These are phyloP conservation scores for Cephalotes varians DNA, from an alignment of 2,888 invertebrate genomes.

Conservation along the genomic window DNA sequence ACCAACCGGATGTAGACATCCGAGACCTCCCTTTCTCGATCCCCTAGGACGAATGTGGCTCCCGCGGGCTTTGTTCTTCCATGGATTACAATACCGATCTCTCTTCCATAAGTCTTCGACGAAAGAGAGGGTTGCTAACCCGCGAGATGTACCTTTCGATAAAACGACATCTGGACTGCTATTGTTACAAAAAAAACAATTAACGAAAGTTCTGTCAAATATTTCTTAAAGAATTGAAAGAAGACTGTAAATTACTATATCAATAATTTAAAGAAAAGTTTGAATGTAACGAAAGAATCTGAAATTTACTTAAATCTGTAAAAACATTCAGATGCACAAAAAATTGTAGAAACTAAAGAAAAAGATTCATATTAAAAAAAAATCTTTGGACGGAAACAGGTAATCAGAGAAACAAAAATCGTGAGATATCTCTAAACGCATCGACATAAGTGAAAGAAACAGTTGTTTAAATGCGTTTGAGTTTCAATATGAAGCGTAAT, in stretches of 20 bases:
- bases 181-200: constrained; percentile 56
- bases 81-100: constrained; percentile 77
- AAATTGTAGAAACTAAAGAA: not conserved
- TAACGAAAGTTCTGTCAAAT: not conserved
- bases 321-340: not conserved
- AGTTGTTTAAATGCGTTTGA: constrained; percentile 64
- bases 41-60: constrained; percentile 66
- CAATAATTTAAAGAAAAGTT: not conserved
- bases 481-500: constrained; percentile 71
- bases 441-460: constrained; percentile 47
- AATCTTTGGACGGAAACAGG: not conserved
- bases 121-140: constrained; percentile 73
- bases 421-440: not conserved
- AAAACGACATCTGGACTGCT: constrained; percentile 64
- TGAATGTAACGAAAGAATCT: not conserved
- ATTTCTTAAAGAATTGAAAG: not conserved
- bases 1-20: constrained; percentile 85
- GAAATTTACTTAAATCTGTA: not conserved
- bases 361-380: not conserved
- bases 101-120: constrained; percentile 60
- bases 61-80: constrained; percentile 77
- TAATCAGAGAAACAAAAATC: constrained; percentile 7
- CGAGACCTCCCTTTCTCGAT: constrained; percentile 78
- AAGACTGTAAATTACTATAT: not conserved
- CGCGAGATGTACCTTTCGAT: constrained; percentile 68